These are phyloP conservation scores for Iguana delicatissima DNA, from an alignment of 2,797 vertebrate species.

Conservation along the genomic window DNA sequence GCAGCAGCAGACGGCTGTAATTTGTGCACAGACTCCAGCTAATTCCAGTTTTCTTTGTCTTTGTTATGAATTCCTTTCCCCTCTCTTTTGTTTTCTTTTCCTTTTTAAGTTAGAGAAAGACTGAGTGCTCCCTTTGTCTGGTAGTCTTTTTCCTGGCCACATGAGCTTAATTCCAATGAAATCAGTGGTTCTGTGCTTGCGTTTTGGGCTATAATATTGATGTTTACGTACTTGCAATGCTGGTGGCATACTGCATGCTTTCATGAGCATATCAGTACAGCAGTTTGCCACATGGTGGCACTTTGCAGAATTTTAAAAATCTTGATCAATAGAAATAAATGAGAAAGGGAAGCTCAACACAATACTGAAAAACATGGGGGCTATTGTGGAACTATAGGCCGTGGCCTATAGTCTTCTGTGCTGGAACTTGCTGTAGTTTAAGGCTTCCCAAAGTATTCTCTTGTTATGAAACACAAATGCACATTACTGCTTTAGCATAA, in stretches of 20 bases:
- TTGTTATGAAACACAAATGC: too few species aligned
- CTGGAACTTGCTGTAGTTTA: background rate
- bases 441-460: background rate
- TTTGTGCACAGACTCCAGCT: background rate
- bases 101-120: constrained; percentile 14
- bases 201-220: background rate
- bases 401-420: too few species aligned
- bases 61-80: background rate
- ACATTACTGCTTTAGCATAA: too few species aligned
- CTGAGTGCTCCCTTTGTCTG: background rate
- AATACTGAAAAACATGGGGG: background rate
- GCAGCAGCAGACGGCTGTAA: background rate
- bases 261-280: constrained; percentile 10
- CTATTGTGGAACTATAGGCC: too few species aligned
- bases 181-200: background rate
- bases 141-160: background rate
- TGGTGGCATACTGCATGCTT: background rate
- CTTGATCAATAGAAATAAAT: constrained; percentile 20
- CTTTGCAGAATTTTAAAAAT: constrained; percentile 47
- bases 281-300: constrained; percentile 58
- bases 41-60: background rate
- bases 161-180: background rate
- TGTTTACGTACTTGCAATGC: background rate
- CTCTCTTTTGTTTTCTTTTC: background rate
- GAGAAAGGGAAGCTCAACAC: background rate